Percentiles rank a stretch among this genome's conserved stretches.
Conservation (phyloP, 2,888 invertebrate species). For the Crematogaster levior region DNA sequence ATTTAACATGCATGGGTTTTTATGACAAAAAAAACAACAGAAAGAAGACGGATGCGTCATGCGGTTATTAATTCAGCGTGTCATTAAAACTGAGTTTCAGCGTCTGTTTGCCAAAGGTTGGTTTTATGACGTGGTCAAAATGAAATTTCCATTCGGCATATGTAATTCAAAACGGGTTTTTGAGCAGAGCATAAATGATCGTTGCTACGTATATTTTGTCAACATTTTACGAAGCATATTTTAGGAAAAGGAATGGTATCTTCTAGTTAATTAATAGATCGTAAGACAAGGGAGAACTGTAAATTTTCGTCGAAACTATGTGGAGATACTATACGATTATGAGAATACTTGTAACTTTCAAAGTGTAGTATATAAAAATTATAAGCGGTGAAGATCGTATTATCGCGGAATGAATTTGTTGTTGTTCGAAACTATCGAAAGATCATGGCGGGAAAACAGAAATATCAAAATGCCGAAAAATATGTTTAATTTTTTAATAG, state of each 20-base stretch:
- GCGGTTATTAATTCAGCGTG: slow-evolving; percentile 64
- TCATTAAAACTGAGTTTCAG: slow-evolving; percentile 64
- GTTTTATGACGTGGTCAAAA: slow-evolving; percentile 67
- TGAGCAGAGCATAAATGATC: slow-evolving; percentile 23
- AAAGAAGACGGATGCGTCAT: slow-evolving; percentile 45
- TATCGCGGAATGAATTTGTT: not conserved
- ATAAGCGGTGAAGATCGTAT: not conserved
- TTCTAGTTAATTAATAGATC: slow-evolving; percentile 27
- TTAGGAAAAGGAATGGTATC: slow-evolving; percentile 9
- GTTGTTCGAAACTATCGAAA: not conserved
- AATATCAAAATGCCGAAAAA: not conserved
- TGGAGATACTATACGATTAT: not conserved
- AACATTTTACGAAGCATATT: slow-evolving; percentile 25
- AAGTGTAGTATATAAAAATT: not conserved
- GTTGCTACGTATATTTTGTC: slow-evolving; percentile 21
- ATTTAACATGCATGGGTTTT: slow-evolving; percentile 30
- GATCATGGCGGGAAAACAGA: not conserved
- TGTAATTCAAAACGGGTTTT: slow-evolving; percentile 63
- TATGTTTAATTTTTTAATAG: not conserved
- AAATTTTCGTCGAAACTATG: not conserved
- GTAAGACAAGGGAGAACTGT: not conserved
- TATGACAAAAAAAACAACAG: slow-evolving; percentile 14
- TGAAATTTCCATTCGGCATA: slow-evolving; percentile 69
- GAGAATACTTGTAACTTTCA: not conserved
- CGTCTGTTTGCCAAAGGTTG: slow-evolving; percentile 49